Evolutionary conservation across 1,140 invertebrate genomes (phyloP), one percentile per base, ranked within the genome.

Genomic region (Drosophila carrolli): DNA sequence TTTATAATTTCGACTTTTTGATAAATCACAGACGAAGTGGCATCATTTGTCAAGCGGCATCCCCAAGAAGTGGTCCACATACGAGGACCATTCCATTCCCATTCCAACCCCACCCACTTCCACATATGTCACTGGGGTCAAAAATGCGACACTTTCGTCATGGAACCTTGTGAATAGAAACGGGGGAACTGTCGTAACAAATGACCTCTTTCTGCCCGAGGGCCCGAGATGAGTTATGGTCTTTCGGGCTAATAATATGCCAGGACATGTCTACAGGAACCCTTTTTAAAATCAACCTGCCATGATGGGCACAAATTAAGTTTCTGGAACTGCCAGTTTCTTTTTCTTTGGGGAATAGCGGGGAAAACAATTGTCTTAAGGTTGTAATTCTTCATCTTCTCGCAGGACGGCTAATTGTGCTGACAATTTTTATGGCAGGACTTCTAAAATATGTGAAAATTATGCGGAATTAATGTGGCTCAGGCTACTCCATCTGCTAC

Each of bases 101-200:
- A 3, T 23, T 23, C 53, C 46, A 44, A 40, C 23, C 41, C 43
- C 40, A 3, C 46, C 29, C 62, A 29, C 43, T 50, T 53, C 51
- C 61, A 76, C 79, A 76, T 63, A 76, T 83, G 84, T 76, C 66
- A 67, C 75, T 51, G 60, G 75, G 80, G 57, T 79, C 80, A 83
- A 78, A 75, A 59, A 38, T 74, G 76, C 81, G 81, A 83, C 75
- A 84, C 83, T 88, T 88, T 88, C 76, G 83, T 89, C 84, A 88
- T 73, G 83, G 65, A 55, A 41, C 44, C 51, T 53, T 61, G 41
- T 55, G 68, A n/a, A 44, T 73, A 29, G 10, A 27, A 54, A 2
- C 14, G 23, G 56, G 59, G 63, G 48, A 23, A 35, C 38, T 16
- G 41, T 81, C 70, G 75, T 88, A 88, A 88, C 68, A 88, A 88